These are phyloP conservation scores for Amaurobius ferox DNA, from an alignment of 2,888 invertebrate genomes.

Conservation along the genomic window DNA sequence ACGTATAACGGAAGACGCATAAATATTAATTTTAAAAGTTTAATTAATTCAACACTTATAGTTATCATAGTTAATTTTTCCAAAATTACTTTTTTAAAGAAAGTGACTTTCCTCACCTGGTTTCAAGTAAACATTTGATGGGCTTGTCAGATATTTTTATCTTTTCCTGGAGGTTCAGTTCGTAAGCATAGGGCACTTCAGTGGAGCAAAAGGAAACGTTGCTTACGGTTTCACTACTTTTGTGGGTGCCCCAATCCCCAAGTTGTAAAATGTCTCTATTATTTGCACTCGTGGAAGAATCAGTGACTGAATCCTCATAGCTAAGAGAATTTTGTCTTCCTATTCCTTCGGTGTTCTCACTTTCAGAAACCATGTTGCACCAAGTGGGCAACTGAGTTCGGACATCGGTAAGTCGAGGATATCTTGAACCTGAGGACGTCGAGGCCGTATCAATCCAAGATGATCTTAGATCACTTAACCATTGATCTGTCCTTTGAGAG, in stretches of 20 bases:
- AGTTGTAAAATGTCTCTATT: conserved; percentile 52
- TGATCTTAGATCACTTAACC: conserved; percentile 34
- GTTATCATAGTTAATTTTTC: too few relatives aligned
- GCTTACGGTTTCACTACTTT: conserved; percentile 75
- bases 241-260: conserved; percentile 59
- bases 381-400: conserved; percentile 58
- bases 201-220: conserved; percentile 74
- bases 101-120: conserved; percentile 50
- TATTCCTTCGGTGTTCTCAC: conserved; percentile 26
- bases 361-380: conserved; percentile 42
- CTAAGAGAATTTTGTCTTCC: conserved; percentile 40
- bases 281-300: conserved; percentile 27
- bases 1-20: too few relatives aligned
- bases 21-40: too few relatives aligned
- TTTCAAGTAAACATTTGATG: conserved; percentile 77
- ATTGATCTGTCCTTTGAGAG: conserved; percentile 46
- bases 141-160: conserved; percentile 80
- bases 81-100: too few relatives aligned
- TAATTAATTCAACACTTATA: too few relatives aligned
- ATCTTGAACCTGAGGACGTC: conserved; percentile 27
- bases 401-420: conserved; percentile 30
- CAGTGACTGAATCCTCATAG: conserved; percentile 53
- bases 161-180: conserved; percentile 78
- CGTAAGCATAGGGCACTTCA: conserved; percentile 76
- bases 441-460: conserved; percentile 45